These are phyloP conservation scores for Alcedo atthis DNA, from an alignment of 2,797 vertebrate genomes.

Conservation along the genomic window DNA sequence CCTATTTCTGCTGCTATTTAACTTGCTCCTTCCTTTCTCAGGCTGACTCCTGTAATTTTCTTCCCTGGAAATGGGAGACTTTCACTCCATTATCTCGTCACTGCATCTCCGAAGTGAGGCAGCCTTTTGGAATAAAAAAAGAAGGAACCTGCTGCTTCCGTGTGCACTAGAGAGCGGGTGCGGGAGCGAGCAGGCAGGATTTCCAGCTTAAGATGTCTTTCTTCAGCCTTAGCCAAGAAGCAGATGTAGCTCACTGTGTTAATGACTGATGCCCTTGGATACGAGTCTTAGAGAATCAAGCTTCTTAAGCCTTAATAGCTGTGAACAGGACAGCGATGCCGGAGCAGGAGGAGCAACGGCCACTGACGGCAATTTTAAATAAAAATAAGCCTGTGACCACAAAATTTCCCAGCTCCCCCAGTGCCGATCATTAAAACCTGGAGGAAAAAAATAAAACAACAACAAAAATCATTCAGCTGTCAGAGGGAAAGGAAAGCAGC, in stretches of 20 bases:
- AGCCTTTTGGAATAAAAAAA: slow-evolving; percentile 6
- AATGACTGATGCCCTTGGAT: slow-evolving; percentile 82
- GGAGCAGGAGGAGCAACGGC: slow-evolving; percentile 14
- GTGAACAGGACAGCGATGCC: slow-evolving; percentile 36
- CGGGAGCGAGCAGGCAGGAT: slow-evolving; percentile 50
- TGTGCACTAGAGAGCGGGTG: neutral
- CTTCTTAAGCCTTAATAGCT: slow-evolving; percentile 62
- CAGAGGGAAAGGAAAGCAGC: neutral
- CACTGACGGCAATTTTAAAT: slow-evolving; percentile 6
- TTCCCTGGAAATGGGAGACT: slow-evolving; percentile 48
- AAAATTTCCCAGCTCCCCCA: neutral
- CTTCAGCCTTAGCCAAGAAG: slow-evolving; percentile 77
- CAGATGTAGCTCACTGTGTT: slow-evolving; percentile 84
- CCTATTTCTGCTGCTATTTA: slow-evolving; percentile 27
- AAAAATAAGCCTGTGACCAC: slow-evolving; percentile 12
- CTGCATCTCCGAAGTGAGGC: slow-evolving; percentile 62
- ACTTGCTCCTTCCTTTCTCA: slow-evolving; percentile 55
- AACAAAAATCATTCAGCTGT: neutral
- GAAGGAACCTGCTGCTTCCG: slow-evolving; percentile 50
- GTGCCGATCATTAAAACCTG: neutral
- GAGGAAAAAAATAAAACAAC: too few relatives aligned
- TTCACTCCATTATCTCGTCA: slow-evolving; percentile 76
- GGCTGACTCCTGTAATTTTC: slow-evolving; percentile 57
- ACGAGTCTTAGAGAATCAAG: slow-evolving; percentile 73
- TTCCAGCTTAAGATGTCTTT: slow-evolving; percentile 70